Evolutionary conservation across 2,113 vertebrate genomes (phyloP).

Genomic region (Melanocharis versteri): DNA sequence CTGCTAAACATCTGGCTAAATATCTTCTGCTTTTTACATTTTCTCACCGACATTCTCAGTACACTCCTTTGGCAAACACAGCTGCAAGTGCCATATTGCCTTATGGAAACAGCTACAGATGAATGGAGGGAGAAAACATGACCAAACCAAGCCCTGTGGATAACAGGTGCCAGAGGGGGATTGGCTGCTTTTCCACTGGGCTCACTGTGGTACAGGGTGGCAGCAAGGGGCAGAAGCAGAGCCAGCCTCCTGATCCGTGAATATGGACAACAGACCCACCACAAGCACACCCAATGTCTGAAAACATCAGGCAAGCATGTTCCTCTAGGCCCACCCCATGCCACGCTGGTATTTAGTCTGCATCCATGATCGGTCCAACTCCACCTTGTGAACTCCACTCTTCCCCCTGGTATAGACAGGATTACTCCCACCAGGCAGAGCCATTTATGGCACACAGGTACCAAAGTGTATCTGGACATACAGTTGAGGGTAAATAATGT

Average conservation of each 20-base stretch:
- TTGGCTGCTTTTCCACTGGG: neutral
- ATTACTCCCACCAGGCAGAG: neutral
- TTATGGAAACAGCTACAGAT: neutral
- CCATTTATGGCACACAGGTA: neutral
- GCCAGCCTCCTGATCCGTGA: rapidly evolving
- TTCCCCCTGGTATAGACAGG: neutral
- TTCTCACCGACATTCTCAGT: neutral
- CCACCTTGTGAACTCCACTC: neutral
- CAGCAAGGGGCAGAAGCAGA: neutral
- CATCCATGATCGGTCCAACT: neutral
- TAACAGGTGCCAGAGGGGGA: neutral
- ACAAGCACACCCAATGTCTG: neutral
- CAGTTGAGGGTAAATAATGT: neutral
- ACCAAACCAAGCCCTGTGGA: neutral
- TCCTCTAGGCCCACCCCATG: neutral
- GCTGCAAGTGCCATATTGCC: neutral
- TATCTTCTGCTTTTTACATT: neutral
- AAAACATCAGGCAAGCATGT: neutral
- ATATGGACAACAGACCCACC: neutral
- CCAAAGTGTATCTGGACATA: neutral
- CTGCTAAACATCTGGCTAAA: neutral
- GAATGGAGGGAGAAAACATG: neutral
- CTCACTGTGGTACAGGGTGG: neutral
- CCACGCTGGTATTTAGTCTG: neutral
- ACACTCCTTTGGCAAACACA: neutral